A percentile compares a stretch with the other conserved stretches of the same genome.
Conservation (phyloP, 2,797 vertebrate species). For the Delichon dasypus region DNA sequence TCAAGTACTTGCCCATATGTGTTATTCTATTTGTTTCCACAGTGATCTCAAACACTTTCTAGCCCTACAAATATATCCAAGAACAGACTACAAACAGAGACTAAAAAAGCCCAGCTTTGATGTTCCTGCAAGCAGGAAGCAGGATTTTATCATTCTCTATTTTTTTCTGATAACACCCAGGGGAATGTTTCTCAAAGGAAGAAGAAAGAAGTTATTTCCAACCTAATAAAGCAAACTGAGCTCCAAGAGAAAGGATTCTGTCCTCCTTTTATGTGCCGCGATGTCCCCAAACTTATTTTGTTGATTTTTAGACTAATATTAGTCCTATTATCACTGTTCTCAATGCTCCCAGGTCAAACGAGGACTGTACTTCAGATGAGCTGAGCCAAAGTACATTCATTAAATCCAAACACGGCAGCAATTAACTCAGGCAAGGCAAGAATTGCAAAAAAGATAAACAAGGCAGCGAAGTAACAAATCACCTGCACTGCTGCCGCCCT, state of each 20-base stretch:
- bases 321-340: background rate
- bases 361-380: background rate
- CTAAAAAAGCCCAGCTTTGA: background rate
- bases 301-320: background rate
- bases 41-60: background rate
- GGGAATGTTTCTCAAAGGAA: background rate
- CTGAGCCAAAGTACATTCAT: background rate
- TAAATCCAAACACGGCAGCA: constrained; percentile 13
- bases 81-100: background rate
- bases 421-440: background rate
- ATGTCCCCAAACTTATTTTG: background rate
- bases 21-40: background rate
- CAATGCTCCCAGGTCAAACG: background rate
- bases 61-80: background rate
- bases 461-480: background rate
- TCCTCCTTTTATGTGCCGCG: background rate
- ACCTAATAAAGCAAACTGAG: background rate
- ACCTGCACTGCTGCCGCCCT: background rate
- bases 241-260: background rate
- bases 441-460: background rate
- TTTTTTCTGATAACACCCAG: constrained; percentile 33
- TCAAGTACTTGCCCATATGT: background rate
- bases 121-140: background rate
- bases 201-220: constrained; percentile 31
- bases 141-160: background rate